phyloP scores from a whole-genome alignment of 2,888 invertebrate species.

The Diploptera punctata region DNA sequence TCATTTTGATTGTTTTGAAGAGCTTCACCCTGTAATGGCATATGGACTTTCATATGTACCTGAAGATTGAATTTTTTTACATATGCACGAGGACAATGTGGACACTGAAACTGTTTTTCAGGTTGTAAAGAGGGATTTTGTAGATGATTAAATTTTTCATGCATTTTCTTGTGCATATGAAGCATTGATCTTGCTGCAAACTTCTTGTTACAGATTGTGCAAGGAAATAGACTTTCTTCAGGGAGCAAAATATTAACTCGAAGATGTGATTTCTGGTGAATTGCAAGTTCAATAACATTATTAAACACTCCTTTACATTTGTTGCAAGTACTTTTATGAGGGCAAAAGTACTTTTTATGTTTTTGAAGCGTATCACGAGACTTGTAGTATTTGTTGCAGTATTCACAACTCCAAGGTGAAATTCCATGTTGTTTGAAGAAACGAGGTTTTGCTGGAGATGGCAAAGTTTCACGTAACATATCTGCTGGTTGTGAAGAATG shows the following conservation, averaged over 20 bases:
- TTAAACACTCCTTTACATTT: slow-evolving; percentile 6
- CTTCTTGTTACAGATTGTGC: slow-evolving; percentile 15
- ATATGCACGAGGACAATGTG: neutral
- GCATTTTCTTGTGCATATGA: slow-evolving; percentile 19
- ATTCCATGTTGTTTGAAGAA: too few relatives aligned
- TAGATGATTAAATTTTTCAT: neutral
- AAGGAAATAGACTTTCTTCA: neutral
- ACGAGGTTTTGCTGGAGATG: too few relatives aligned
- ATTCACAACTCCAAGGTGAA: slow-evolving; percentile 23
- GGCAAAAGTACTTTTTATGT: slow-evolving; percentile 31
- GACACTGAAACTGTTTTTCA: neutral
- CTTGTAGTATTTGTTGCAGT: slow-evolving; percentile 32
- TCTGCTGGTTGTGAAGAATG: too few relatives aligned
- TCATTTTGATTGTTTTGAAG: too few relatives aligned
- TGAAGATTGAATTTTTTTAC: neutral
- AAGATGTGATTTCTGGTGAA: slow-evolving; percentile 15
- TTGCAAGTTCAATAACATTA: neutral
- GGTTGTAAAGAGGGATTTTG: too few relatives aligned
- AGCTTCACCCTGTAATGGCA: too few relatives aligned
- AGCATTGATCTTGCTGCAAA: slow-evolving; percentile 23
- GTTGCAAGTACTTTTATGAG: slow-evolving; percentile 12
- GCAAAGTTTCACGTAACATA: too few relatives aligned
- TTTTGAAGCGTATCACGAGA: slow-evolving; percentile 24
- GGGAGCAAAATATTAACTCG: neutral
- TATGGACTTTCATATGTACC: slow-evolving; percentile 10